These are phyloP conservation scores for Suncus etruscus DNA, from an alignment of 2,113 vertebrate species.

Conservation along the genomic window DNA sequence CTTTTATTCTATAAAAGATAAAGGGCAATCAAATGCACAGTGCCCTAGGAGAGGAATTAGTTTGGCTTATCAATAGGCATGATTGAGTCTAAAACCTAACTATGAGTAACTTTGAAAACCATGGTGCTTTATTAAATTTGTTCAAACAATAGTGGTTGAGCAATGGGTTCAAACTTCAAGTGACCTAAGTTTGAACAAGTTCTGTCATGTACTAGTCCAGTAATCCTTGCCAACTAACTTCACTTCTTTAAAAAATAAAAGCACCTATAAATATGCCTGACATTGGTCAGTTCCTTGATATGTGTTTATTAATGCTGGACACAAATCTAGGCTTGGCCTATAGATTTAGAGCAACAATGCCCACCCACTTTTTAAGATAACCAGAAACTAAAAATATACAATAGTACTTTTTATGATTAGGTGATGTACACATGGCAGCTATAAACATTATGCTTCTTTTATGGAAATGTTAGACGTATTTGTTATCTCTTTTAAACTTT, in stretches of 20 bases:
- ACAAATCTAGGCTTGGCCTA: not conserved
- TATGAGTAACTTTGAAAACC: too few relatives aligned
- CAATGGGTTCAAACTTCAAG: not conserved
- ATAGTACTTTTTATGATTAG: not conserved
- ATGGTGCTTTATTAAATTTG: too few relatives aligned
- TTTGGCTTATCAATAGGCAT: not conserved
- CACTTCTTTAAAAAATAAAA: constrained; percentile 41
- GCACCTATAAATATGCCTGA: not conserved
- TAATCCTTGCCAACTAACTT: constrained; percentile 21
- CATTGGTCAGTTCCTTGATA: not conserved
- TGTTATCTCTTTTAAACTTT: too few relatives aligned
- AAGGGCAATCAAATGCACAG: constrained; percentile 38
- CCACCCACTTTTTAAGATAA: not conserved
- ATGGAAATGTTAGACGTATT: constrained; percentile 24
- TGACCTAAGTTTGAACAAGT: not conserved
- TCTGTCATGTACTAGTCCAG: not conserved
- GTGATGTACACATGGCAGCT: constrained; percentile 19
- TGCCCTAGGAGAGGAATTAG: constrained; percentile 8
- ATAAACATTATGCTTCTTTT: constrained; percentile 50
- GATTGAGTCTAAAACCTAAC: too few relatives aligned
- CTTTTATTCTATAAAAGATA: constrained; percentile 43
- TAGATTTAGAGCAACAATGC: constrained; percentile 27
- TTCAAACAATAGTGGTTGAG: constrained; percentile 6
- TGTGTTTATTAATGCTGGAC: not conserved
- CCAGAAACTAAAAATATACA: not conserved